Percentiles rank a stretch among this genome's conserved stretches.
Conservation (phyloP, 2,888 invertebrate species). For the Choreutis nemorana region DNA sequence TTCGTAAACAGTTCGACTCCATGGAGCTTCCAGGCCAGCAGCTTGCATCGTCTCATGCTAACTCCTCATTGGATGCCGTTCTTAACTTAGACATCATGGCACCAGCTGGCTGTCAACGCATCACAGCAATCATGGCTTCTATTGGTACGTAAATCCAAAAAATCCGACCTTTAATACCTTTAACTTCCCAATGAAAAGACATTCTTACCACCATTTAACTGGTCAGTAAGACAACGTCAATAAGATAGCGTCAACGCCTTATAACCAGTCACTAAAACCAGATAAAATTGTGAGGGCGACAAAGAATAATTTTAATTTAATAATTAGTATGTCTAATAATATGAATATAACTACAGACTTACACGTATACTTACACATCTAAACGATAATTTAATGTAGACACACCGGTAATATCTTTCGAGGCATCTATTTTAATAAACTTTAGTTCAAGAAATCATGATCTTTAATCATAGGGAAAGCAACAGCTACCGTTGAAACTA, state of each 20-base stretch:
- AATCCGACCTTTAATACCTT: background rate
- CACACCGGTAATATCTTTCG: background rate
- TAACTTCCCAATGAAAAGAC: constrained; percentile 1
- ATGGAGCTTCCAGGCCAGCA: constrained; percentile 59
- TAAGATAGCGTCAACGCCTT: constrained; percentile 1
- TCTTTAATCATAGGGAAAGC: constrained; percentile 28
- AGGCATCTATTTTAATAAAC: background rate
- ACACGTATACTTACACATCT: background rate
- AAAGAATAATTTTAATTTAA: background rate
- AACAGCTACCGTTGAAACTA: constrained; percentile 29
- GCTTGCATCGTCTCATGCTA: constrained; percentile 49
- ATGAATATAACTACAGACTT: background rate
- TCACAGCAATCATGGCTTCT: constrained; percentile 64
- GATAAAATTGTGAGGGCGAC: no score
- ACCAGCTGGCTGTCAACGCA: constrained; percentile 45
- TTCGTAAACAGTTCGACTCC: constrained; percentile 43
- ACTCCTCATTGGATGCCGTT: constrained; percentile 52
- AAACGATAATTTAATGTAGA: background rate
- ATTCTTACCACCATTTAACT: constrained; percentile 2
- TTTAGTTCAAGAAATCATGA: background rate
- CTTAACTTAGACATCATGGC: constrained; percentile 52
- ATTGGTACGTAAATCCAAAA: constrained; percentile 51
- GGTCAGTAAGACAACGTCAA: constrained; percentile 3
- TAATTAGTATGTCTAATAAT: background rate
- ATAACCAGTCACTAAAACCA: no score